Evolutionary conservation across 2,113 vertebrate species (phyloP), one percentile per base, ranked within the genome.

Genomic region (human): DNA sequence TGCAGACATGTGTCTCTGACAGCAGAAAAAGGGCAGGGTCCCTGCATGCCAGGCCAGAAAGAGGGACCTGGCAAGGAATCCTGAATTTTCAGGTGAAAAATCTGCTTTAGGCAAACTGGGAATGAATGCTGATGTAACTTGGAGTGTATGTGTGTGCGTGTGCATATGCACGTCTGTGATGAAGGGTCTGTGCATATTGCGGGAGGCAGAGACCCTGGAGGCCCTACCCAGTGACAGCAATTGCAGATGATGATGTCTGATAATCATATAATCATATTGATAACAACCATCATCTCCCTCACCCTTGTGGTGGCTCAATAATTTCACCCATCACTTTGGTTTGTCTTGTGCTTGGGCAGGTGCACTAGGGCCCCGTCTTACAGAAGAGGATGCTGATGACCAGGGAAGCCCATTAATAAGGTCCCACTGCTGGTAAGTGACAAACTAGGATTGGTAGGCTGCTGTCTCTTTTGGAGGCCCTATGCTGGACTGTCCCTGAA

Each of bases 251-350:
- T 1, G 52, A 7, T 17, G 2, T 13, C 82, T 40, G 13, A 43
- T 16, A 35, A 32, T n/a, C 1, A 3, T 1, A 48, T 1, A 18
- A 32, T 68, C 66, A 64, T 14, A 13, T 4, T 22, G 20, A 9
- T 27, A 35, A 16, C 3, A 18, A 40, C n/a, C 27, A 17, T 9
- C 10, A 0, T 17, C 23, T n/a, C 25, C 40, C 32, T 23, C 17
- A 0, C 3, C 25, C 16, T 14, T 7, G 0, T 0, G 16, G 20
- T 6, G 16, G 13, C 55, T 40, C 6, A 5, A 0, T 0, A 1
- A 8, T 6, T 18, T 50, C 32, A 7, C 5, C 59, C 23, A 57
- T 20, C 11, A 9, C 23, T 43, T 43, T 27, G 52, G 61, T 9
- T n/a, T 73, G 88, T 57, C 89, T 16, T 61, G 17, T 17, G 23